A percentile compares a stretch with the other conserved stretches of the same genome.
phyloP scores from a whole-genome alignment of 2,888 invertebrate species.

The Baccha elongata region DNA sequence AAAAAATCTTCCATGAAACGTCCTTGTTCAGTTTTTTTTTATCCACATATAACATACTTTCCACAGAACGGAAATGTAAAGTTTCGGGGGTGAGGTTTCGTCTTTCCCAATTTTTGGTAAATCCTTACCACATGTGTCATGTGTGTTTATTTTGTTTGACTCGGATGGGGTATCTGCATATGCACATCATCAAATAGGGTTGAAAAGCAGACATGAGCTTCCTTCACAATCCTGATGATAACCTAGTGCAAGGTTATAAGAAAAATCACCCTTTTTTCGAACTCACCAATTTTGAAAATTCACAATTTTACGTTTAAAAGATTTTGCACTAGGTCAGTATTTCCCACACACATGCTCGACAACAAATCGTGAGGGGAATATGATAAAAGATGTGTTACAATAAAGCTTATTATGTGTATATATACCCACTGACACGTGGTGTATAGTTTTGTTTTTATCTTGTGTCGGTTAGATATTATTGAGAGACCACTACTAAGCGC shows the following conservation, averaged over 20 bases:
- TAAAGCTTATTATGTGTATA: too few species aligned
- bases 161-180: constrained; percentile 53
- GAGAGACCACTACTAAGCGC: constrained; percentile 32
- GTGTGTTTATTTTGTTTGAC: constrained; percentile 21
- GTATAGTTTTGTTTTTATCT: constrained; percentile 20
- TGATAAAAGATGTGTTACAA: not conserved
- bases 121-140: constrained; percentile 52
- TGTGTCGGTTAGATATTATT: constrained; percentile 35
- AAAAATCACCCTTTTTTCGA: constrained; percentile 4
- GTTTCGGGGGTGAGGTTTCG: constrained; percentile 34
- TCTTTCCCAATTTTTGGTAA: constrained; percentile 54
- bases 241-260: constrained; percentile 60
- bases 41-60: constrained; percentile 48
- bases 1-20: constrained; percentile 46
- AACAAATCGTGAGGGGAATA: not conserved
- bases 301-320: constrained; percentile 40
- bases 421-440: constrained; percentile 37
- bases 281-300: constrained; percentile 26
- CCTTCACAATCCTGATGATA: constrained; percentile 17
- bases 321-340: constrained; percentile 51
- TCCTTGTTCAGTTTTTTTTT: constrained; percentile 55
- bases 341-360: not conserved
- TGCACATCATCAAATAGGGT: constrained; percentile 57
- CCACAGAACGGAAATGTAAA: constrained; percentile 46
- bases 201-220: constrained; percentile 37